Evolutionary conservation across 2,113 vertebrate species (phyloP).

Genomic region (Malurus cyaneus): DNA sequence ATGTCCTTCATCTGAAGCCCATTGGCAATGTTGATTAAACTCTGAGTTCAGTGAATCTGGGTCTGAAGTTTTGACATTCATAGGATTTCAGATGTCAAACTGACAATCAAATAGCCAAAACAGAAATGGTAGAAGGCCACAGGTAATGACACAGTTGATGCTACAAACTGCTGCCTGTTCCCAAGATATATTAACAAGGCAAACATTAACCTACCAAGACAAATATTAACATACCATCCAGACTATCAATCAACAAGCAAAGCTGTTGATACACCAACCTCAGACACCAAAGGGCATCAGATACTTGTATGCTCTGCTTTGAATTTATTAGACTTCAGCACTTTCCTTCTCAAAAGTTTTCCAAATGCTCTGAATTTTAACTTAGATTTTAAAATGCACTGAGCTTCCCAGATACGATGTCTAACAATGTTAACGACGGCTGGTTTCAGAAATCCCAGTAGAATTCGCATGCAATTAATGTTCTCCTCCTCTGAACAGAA

Average conservation of each 20-base stretch:
- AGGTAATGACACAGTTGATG: background rate
- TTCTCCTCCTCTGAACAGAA: constrained; percentile 76
- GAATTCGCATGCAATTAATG: constrained; percentile 78
- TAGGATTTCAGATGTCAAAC: background rate
- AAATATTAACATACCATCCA: constrained; percentile 30
- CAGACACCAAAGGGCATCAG: background rate
- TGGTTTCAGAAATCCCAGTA: constrained; percentile 73
- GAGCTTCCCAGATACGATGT: constrained; percentile 52
- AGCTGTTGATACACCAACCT: background rate
- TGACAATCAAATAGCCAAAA: constrained; percentile 1
- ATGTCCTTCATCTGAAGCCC: background rate
- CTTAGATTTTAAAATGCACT: constrained; percentile 56
- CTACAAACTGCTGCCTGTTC: background rate
- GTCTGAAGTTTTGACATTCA: background rate
- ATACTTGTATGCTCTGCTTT: background rate
- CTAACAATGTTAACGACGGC: constrained; percentile 70
- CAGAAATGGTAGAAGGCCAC: background rate
- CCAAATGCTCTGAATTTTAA: constrained; percentile 52
- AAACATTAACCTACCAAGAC: constrained; percentile 34
- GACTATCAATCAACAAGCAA: constrained; percentile 26
- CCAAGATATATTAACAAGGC: background rate
- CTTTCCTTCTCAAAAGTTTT: constrained; percentile 33
- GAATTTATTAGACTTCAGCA: background rate
- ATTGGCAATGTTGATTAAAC: background rate
- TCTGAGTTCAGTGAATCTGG: background rate